Percentiles rank a stretch among this genome's conserved stretches.
Conservation (phyloP, 2,113 vertebrate species). For the Synodontis membranacea region DNA sequence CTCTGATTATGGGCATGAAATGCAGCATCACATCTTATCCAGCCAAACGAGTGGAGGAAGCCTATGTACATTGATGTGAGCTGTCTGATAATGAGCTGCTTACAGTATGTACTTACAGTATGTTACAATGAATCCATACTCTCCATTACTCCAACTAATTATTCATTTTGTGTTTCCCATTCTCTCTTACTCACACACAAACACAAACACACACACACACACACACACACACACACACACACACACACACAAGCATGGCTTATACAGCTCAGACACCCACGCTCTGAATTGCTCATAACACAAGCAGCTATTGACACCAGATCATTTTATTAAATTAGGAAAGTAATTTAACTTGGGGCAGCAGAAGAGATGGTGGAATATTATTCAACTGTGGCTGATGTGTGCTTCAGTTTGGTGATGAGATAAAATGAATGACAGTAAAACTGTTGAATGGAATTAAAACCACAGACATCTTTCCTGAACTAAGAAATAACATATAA, state of each 20-base stretch:
- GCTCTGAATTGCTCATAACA: constrained; percentile 14
- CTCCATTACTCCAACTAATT: constrained; percentile 16
- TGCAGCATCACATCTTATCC: background rate
- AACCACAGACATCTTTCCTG: constrained; percentile 7
- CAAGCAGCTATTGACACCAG: constrained; percentile 20
- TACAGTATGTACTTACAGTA: constrained; percentile 8
- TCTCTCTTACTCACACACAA: background rate
- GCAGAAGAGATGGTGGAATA: background rate
- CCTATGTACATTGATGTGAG: background rate
- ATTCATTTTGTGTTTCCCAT: background rate
- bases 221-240: background rate
- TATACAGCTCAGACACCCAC: constrained; percentile 8
- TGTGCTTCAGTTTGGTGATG: background rate
- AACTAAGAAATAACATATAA: background rate
- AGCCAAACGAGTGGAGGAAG: background rate
- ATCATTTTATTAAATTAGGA: constrained; percentile 13
- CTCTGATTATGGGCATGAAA: background rate
- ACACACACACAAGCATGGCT: background rate
- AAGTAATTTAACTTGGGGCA: constrained; percentile 3
- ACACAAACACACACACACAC: background rate
- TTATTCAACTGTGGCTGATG: constrained; percentile 6
- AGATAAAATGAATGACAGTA: background rate
- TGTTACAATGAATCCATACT: constrained; percentile 7
- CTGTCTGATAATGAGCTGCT: constrained; percentile 29
- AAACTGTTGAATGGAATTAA: background rate